These are phyloP conservation scores for Phortica okadai DNA, from an alignment of 2,888 invertebrate genomes.

Conservation along the genomic window DNA sequence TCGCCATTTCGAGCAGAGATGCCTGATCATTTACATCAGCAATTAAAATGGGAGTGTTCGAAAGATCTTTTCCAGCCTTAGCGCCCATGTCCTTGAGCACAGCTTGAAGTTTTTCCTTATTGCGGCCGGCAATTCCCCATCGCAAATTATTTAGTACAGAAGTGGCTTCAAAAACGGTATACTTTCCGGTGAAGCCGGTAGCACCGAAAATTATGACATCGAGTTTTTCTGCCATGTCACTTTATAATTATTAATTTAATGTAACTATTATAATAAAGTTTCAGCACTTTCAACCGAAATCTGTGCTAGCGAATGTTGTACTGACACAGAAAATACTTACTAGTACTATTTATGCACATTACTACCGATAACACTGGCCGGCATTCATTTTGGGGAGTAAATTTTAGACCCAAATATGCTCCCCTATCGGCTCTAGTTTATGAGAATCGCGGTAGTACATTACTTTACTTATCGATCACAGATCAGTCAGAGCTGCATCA, in stretches of 20 bases:
- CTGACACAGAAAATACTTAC: too few species aligned
- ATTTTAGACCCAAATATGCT: too few species aligned
- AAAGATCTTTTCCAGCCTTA: constrained; percentile 78
- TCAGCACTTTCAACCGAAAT: constrained; percentile 58
- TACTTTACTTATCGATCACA: too few species aligned
- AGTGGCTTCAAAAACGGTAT: constrained; percentile 83
- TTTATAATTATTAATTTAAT: background rate
- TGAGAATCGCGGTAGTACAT: too few species aligned
- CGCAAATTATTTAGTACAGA: constrained; percentile 79
- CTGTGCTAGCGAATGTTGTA: background rate
- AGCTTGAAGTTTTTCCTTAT: constrained; percentile 76
- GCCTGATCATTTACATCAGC: constrained; percentile 87
- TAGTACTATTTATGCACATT: too few species aligned
- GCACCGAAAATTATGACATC: constrained; percentile 96
- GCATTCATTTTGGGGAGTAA: too few species aligned
- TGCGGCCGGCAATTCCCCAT: constrained; percentile 95
- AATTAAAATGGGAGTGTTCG: constrained; percentile 82
- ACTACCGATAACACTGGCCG: too few species aligned
- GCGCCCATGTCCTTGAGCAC: constrained; percentile 77
- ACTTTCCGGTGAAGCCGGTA: constrained; percentile 93
- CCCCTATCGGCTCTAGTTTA: too few species aligned
- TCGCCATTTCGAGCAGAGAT: constrained; percentile 89
- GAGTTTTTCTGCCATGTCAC: constrained; percentile 74
- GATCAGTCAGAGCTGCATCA: too few species aligned
- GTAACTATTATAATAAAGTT: constrained; percentile 37